phyloP scores from a whole-genome alignment of 2,113 vertebrate species.

The Hippocampus mohnikei region DNA sequence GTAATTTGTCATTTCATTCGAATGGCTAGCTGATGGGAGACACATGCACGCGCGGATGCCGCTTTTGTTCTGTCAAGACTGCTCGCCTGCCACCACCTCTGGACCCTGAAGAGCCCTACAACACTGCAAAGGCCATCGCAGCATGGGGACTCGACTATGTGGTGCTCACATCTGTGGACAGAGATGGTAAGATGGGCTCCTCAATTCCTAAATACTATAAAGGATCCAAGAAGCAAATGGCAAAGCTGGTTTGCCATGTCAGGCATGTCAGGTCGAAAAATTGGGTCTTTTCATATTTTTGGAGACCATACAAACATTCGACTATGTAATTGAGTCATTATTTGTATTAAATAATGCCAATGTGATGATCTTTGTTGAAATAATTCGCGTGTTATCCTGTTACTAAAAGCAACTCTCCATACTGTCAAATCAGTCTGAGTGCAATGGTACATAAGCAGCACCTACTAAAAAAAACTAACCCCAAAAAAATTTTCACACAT shows the following conservation, averaged over 20 bases:
- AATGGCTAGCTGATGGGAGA: slow-evolving; percentile 89
- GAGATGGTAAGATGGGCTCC: slow-evolving; percentile 79
- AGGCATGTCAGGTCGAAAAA: not conserved
- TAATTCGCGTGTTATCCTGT: too few relatives aligned
- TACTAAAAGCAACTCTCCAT: too few relatives aligned
- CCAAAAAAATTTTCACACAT: too few relatives aligned
- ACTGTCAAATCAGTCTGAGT: too few relatives aligned
- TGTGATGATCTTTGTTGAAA: too few relatives aligned
- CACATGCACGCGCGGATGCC: slow-evolving; percentile 93
- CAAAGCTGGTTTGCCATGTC: not conserved
- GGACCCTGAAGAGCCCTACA: slow-evolving; percentile 85
- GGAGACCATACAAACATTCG: not conserved
- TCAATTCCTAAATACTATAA: not conserved
- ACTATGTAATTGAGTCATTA: too few relatives aligned
- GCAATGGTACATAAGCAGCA: too few relatives aligned
- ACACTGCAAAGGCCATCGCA: slow-evolving; percentile 87
- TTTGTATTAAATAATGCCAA: too few relatives aligned
- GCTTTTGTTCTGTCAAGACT: slow-evolving; percentile 95
- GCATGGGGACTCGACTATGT: slow-evolving; percentile 97
- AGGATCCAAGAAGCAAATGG: not conserved
- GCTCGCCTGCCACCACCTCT: slow-evolving; percentile 81
- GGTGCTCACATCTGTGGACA: slow-evolving; percentile 94
- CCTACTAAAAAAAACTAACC: too few relatives aligned
- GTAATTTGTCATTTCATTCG: not conserved
- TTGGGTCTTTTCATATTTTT: not conserved